phyloP scores from a whole-genome alignment of 2,797 vertebrate species.

The Spinibarbus caldwelli region DNA sequence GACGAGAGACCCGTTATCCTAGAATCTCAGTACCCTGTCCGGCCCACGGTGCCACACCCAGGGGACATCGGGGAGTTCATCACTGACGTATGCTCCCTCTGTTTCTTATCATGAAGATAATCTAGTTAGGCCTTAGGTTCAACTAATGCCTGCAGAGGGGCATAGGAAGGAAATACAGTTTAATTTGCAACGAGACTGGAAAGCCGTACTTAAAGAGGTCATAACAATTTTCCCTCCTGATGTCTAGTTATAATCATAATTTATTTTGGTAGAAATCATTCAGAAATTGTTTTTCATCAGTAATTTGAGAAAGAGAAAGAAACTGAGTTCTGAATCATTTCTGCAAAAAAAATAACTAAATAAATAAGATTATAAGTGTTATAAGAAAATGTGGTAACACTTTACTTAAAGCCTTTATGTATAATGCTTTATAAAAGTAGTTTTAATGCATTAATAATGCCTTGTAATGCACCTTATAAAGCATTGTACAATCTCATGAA shows the following conservation, averaged over 20 bases:
- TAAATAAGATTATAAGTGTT: background rate
- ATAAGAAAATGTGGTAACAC: too few species aligned
- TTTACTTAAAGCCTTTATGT: background rate
- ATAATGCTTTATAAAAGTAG: background rate
- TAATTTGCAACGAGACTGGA: background rate
- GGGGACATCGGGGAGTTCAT: constrained; percentile 99
- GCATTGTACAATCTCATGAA: too few species aligned
- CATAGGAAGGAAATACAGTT: background rate
- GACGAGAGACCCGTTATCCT: constrained; percentile 95
- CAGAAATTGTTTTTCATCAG: background rate
- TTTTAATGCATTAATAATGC: too few species aligned
- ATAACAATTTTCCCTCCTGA: background rate
- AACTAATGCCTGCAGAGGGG: background rate
- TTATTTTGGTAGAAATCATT: background rate
- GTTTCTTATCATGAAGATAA: background rate
- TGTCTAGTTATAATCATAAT: background rate
- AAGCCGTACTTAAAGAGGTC: background rate
- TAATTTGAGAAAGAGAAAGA: background rate
- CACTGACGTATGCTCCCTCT: constrained; percentile 82
- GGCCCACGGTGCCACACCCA: constrained; percentile 92
- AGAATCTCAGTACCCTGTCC: constrained; percentile 93
- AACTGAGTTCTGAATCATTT: background rate
- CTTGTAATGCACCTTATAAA: too few species aligned
- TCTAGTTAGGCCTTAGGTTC: background rate
- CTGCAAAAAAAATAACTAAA: background rate